These are phyloP conservation scores for Aricia agestis DNA, from an alignment of 1,140 invertebrate genomes.

Conservation along the genomic window DNA sequence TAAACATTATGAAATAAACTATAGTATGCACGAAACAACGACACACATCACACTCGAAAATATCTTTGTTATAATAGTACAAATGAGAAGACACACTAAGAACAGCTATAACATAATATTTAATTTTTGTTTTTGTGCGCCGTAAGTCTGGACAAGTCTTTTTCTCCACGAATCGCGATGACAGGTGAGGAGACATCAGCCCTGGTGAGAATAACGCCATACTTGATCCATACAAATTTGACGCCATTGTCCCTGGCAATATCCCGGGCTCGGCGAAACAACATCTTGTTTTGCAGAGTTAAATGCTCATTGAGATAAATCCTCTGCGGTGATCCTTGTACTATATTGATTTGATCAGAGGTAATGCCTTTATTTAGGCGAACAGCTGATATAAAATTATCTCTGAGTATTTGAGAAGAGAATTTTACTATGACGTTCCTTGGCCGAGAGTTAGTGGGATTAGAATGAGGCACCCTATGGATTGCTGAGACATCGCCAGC, in stretches of 20 bases:
- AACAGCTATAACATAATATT: neutral
- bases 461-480: constrained; percentile 33
- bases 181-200: constrained; percentile 18
- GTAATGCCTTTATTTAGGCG: constrained; percentile 25
- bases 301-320: constrained; percentile 36
- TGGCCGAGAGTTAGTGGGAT: constrained; percentile 19
- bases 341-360: constrained; percentile 20
- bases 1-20: too few relatives aligned
- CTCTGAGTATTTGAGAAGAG: constrained; percentile 23
- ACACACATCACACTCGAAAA: too few relatives aligned
- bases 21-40: too few relatives aligned
- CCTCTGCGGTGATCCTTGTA: constrained; percentile 22
- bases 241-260: constrained; percentile 23
- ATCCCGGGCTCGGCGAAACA: constrained; percentile 33
- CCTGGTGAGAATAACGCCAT: constrained; percentile 27
- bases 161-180: constrained; percentile 22
- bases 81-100: neutral
- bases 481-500: constrained; percentile 25
- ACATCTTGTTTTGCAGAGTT: constrained; percentile 29
- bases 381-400: constrained; percentile 30
- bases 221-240: constrained; percentile 32
- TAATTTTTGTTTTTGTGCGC: neutral
- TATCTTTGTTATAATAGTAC: neutral
- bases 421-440: constrained; percentile 38
- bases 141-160: constrained; percentile 4